Base-by-base conservation (phyloP, 2,113 vertebrate species). In the Scomber japonicus region DNA sequence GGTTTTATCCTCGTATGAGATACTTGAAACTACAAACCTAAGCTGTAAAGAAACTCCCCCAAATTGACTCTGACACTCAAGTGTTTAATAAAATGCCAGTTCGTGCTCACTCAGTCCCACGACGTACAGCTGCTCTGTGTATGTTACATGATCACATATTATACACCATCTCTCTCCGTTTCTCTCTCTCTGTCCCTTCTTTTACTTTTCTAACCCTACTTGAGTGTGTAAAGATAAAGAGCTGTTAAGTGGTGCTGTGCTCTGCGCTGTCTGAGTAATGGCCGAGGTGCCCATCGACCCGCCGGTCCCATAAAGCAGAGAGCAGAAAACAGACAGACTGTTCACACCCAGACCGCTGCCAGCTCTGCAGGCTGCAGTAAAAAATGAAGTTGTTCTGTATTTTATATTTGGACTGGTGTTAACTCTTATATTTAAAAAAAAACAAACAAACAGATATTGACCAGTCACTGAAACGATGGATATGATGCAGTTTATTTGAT, bases 191-290 rank as follows among this genome's bases (percentile, higher is more conserved):
- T 53, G 24, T 27, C 24, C 24, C 24, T 27, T 3, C 84, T 83
- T 89, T 89, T 73, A 91, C 84, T 90, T 90, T 82, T 31, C 73
- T 40, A 51, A 62, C 73, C 85, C 49, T 64, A 80, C 78, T 82
- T 78, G 71, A 87, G 68, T 78, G 78, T 60, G 75, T 88, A 72
- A 82, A 79, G 65, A 72, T 86, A 71, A 86, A 84, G 83, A 86
- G 76, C 80, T 53, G 73, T 78, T 83, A 88, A 88, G 73, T 80
- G 83, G 70, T 50, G 30, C 82, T 40, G 75, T 50, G 55, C 51
- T 80, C 78, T 70, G 65, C 14, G 30, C 69, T 71, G 72, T 24
- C 48, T 60, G 82, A 87, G 83, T 78, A 87, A 87, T 72, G 77
- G 71, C 82, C 11, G 55, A 64, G 69, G 70, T 61, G 72, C 74